Base-by-base conservation (phyloP, 1,140 invertebrate genomes). In the Ceratina australensis region DNA sequence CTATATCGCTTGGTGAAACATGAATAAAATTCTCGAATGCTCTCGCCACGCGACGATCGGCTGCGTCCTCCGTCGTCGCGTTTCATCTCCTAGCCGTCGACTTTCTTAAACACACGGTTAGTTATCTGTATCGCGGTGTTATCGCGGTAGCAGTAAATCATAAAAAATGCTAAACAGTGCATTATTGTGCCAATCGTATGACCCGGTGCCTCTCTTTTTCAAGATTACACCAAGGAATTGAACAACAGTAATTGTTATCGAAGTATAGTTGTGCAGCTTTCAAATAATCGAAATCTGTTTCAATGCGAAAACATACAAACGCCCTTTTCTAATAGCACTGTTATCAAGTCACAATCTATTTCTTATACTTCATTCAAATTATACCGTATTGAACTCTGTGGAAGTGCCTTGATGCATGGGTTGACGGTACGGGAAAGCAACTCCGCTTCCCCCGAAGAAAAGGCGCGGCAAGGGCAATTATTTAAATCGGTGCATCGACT, bases 401-500 rank as follows among this genome's bases (percentile, higher is more conserved):
- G 2, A 42, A 42, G 5, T 42, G 5, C 8, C 5, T 42, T 42
- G 10, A 33, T 10, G 10, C 3, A 10, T 42, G 33, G 33, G 33
- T 8, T 10, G 33, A 10, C 5, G 5, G 5, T 33, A 7, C 33
- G 10, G 33, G 33, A 42, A 42, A 10, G 33, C 5, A 42, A 42
- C 0, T 42, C 3, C 10, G 10, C 33, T 42, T 42, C 10, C 33
- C 10, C 33, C 33, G 3, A 42, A 42, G 33, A 42, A 8, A n/a
- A 42, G 33, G 33, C 33, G 33, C 33, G 33, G 33, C 33, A 33
- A 60, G 64, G 8, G 52, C 42, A 61, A 81, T 73, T 71, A 69
- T 60, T 76, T 61, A 60, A 69, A 61, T 69, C 66, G 24, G 20
- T 59, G 16, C 74, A 26, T 69, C 57, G 74, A 69, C 57, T 67